These are phyloP conservation scores for Barbus barbus DNA, from an alignment of 2,113 vertebrate species.

Conservation along the genomic window DNA sequence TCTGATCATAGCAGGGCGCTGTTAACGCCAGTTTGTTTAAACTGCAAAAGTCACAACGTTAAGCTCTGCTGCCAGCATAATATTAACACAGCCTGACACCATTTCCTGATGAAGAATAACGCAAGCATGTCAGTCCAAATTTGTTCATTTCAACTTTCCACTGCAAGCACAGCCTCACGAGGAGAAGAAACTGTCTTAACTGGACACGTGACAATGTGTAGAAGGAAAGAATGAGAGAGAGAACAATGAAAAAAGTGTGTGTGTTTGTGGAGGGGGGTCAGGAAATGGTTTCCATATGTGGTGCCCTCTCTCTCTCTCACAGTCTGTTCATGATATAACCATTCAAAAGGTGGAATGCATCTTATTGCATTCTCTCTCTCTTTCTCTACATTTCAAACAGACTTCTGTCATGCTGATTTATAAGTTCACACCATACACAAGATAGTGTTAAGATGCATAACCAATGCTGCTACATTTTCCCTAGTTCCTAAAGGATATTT, in stretches of 20 bases:
- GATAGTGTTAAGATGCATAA: background rate
- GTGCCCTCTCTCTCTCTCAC: background rate
- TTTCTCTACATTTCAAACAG: background rate
- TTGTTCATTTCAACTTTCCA: slow-evolving; percentile 36
- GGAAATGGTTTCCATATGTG: background rate
- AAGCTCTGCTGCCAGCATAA: background rate
- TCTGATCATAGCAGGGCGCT: slow-evolving; percentile 14
- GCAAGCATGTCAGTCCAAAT: slow-evolving; percentile 29
- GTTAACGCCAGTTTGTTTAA: slow-evolving; percentile 7
- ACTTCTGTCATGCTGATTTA: background rate
- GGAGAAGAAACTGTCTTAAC: background rate
- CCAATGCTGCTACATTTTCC: background rate
- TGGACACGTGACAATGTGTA: background rate
- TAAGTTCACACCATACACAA: background rate
- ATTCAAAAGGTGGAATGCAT: background rate
- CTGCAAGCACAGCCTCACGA: background rate
- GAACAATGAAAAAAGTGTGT: background rate
- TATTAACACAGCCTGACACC: slow-evolving; percentile 40
- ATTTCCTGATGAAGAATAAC: slow-evolving; percentile 44
- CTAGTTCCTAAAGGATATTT: too few relatives aligned
- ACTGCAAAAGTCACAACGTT: background rate
- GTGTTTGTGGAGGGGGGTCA: background rate
- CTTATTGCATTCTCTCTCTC: background rate
- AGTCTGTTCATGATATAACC: background rate
- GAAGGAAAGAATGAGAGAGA: background rate